These are phyloP conservation scores for Bursaphelenchus okinawaensis DNA, from an alignment of 2,888 invertebrate genomes.

Conservation along the genomic window DNA sequence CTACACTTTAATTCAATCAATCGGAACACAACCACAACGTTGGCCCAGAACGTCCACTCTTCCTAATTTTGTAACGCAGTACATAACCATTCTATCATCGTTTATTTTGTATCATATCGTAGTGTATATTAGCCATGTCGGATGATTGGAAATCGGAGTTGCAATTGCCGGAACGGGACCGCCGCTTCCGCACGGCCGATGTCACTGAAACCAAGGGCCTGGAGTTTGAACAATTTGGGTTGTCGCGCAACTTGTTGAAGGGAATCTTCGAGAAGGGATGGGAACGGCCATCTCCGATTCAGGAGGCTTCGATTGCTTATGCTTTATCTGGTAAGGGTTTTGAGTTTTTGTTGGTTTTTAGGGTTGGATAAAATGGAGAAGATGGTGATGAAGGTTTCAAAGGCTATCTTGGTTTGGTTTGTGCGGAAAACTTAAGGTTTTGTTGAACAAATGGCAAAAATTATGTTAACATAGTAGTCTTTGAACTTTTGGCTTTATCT, in stretches of 20 bases:
- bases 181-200: constrained; percentile 92
- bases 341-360: too few species aligned
- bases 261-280: constrained; percentile 95
- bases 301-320: constrained; percentile 97
- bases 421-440: too few species aligned
- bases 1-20: too few species aligned
- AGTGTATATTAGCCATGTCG: too few species aligned
- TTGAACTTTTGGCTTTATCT: too few species aligned
- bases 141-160: constrained; percentile 84
- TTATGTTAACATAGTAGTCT: too few species aligned
- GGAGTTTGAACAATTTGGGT: constrained; percentile 98
- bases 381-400: too few species aligned
- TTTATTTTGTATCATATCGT: not conserved
- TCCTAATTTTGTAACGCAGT: too few species aligned
- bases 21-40: not conserved
- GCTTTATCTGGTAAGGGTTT: constrained; percentile 91
- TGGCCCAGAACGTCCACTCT: too few species aligned
- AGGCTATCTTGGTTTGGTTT: too few species aligned
- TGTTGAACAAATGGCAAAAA: too few species aligned
- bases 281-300: constrained; percentile 99
- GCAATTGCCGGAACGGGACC: constrained; percentile 92
- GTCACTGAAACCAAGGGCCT: constrained; percentile 97
- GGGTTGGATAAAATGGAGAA: too few species aligned
- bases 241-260: constrained; percentile 93
- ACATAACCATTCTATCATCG: not conserved